A percentile compares a stretch with the other conserved stretches of the same genome.
These are phyloP conservation scores for Lamellibrachia columna DNA, from an alignment of 2,888 invertebrate genomes.

Conservation along the genomic window DNA sequence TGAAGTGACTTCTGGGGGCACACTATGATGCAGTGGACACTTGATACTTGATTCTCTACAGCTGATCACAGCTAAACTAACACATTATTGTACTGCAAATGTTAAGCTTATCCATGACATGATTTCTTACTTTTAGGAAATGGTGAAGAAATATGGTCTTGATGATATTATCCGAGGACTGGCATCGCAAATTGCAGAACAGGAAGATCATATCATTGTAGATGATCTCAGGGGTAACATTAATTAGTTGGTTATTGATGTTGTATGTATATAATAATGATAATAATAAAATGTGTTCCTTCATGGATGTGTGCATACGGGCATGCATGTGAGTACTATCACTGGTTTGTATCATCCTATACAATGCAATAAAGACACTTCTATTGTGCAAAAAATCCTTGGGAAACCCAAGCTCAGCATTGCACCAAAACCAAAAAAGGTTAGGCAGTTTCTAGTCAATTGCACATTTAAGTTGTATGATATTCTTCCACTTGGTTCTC, in stretches of 20 bases:
- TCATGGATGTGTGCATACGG: neutral
- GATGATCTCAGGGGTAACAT: slow-evolving; percentile 83
- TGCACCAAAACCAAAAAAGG: too few relatives aligned
- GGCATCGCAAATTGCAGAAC: slow-evolving; percentile 92
- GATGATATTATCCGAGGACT: slow-evolving; percentile 95
- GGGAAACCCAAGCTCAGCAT: too few relatives aligned
- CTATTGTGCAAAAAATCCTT: too few relatives aligned
- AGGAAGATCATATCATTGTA: slow-evolving; percentile 91
- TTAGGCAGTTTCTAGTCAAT: too few relatives aligned
- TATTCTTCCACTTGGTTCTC: neutral
- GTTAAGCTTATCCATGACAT: neutral
- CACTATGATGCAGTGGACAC: too few relatives aligned
- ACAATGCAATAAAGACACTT: too few relatives aligned
- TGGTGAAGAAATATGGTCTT: slow-evolving; percentile 69
- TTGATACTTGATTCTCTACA: too few relatives aligned
- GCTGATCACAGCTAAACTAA: neutral
- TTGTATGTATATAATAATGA: neutral
- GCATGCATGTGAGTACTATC: neutral
- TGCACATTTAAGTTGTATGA: too few relatives aligned
- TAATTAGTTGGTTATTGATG: neutral
- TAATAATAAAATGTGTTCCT: neutral
- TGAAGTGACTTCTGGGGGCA: too few relatives aligned
- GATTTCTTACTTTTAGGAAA: slow-evolving; percentile 29
- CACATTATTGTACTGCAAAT: neutral
- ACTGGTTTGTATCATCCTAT: too few relatives aligned